These are phyloP conservation scores for Agonopterix heracliana DNA, from an alignment of 2,888 invertebrate species.

Conservation along the genomic window DNA sequence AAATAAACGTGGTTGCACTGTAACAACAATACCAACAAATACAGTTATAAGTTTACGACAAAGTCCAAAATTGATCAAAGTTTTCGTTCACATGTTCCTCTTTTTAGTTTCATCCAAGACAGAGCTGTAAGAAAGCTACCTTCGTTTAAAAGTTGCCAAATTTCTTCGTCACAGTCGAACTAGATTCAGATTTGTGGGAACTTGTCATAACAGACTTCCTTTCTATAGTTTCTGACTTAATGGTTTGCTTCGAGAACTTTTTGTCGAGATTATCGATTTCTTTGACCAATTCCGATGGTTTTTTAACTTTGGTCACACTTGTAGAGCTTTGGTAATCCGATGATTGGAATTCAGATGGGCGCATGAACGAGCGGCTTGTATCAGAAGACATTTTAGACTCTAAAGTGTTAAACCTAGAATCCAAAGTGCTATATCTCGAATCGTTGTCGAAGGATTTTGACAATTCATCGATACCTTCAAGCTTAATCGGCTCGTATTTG, in stretches of 20 bases:
- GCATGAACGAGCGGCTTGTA: constrained; percentile 68
- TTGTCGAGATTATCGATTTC: constrained; percentile 79
- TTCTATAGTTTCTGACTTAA: constrained; percentile 81
- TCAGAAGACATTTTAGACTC: constrained; percentile 67
- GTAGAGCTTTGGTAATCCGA: constrained; percentile 49
- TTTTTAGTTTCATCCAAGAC: too few relatives aligned
- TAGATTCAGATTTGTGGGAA: constrained; percentile 75
- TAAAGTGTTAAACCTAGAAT: constrained; percentile 62
- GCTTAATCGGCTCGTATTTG: constrained; percentile 63
- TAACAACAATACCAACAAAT: too few relatives aligned
- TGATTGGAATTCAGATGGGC: constrained; percentile 67
- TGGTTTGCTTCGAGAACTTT: constrained; percentile 80
- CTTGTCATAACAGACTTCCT: constrained; percentile 81
- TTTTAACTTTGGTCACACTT: constrained; percentile 46
- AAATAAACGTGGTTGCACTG: too few relatives aligned
- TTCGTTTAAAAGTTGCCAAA: constrained; percentile 62
- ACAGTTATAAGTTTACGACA: too few relatives aligned
- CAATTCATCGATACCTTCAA: constrained; percentile 71
- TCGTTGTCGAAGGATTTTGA: constrained; percentile 70
- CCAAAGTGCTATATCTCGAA: constrained; percentile 62
- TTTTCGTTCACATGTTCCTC: too few relatives aligned
- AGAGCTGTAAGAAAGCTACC: constrained; percentile 19
- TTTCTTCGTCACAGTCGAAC: constrained; percentile 75
- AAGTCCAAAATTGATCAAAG: too few relatives aligned
- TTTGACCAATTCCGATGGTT: constrained; percentile 54